Percentiles rank a stretch among this genome's conserved stretches.
Conservation (phyloP, 2,113 vertebrate genomes). For the Plecotus auritus region DNA sequence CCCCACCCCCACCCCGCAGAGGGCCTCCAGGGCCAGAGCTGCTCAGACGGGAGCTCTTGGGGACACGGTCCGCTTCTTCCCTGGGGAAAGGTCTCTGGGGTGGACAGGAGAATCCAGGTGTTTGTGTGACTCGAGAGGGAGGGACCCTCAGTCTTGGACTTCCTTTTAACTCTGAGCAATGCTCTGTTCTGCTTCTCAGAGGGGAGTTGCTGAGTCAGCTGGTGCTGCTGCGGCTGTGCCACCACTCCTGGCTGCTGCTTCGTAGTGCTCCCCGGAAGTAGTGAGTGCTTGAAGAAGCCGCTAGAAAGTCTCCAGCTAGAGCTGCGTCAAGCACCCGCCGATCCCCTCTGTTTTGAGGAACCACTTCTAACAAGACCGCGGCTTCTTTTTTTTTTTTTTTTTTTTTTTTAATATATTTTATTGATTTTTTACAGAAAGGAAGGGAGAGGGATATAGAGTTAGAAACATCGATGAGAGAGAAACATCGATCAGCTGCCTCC, state of each 20-base stretch:
- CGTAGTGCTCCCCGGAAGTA: no score
- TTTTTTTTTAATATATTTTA: no score
- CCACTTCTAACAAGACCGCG: not conserved
- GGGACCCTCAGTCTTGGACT: not conserved
- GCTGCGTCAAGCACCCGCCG: no score
- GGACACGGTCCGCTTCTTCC: not conserved
- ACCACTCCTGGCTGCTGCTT: no score
- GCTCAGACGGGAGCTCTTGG: not conserved
- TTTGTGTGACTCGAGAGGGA: not conserved
- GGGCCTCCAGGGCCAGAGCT: not conserved
- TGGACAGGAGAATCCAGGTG: not conserved
- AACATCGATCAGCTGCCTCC: no score
- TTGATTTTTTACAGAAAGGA: no score
- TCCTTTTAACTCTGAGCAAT: not conserved
- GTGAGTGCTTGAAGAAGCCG: not conserved
- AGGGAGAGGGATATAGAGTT: no score
- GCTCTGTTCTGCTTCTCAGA: not conserved
- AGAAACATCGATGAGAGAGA: no score
- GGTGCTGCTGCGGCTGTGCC: no score
- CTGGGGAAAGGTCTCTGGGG: not conserved
- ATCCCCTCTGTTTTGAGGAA: not conserved
- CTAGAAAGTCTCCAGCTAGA: no score
- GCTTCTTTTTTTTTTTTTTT: no score
- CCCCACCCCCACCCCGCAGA: not conserved
- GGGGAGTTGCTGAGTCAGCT: no score